Evolutionary conservation across 2,113 vertebrate genomes (phyloP), one percentile per base, ranked within the genome.

Genomic region (Boleophthalmus pectinirostris): DNA sequence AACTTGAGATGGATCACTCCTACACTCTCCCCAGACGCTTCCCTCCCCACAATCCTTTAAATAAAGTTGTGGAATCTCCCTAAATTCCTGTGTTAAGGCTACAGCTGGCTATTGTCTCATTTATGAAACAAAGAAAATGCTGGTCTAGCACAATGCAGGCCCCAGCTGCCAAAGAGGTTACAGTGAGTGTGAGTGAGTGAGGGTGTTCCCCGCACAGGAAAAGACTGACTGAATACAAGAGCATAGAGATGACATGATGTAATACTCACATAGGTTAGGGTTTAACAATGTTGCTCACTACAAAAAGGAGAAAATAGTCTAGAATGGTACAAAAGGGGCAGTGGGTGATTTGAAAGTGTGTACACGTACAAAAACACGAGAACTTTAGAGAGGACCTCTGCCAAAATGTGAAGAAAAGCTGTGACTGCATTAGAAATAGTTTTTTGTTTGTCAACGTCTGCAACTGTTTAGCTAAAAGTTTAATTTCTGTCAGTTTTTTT

Each of bases 31-130:
- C 82, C 83, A 78, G 56, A 71, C 81, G 74, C 70, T 69, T 83
- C 78, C 80, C 79, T 80, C 81, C 82, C 72, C 74, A 47, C 57
- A 46, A 80, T 79, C 68, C 73, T 80, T 73, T 51, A 16, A 1
- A n/a, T 69, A 68, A 78, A 76, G 76, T 82, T 74, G 73, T 69
- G 88, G 87, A 90, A 90, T 91, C 82, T 86, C 88, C 90, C 90
- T 66, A 75, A 83, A 84, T 83, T 85, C 83, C 87, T 61, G 3
- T 10, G 67, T 47, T 65, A 82, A 67, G 35, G 20, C 66, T 23
- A 65, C 86, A 87, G 82, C 83, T 86, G 78, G 73, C 78, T 67
- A 75, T 88, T 85, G 80, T 83, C 79, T 77, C 66, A 54, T 68
- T 68, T 70, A 10, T 79, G 54, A 83, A 81, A 82, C 56, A 81